Evolutionary conservation across 2,797 vertebrate genomes (phyloP).

Genomic region (Fratercula arctica): DNA sequence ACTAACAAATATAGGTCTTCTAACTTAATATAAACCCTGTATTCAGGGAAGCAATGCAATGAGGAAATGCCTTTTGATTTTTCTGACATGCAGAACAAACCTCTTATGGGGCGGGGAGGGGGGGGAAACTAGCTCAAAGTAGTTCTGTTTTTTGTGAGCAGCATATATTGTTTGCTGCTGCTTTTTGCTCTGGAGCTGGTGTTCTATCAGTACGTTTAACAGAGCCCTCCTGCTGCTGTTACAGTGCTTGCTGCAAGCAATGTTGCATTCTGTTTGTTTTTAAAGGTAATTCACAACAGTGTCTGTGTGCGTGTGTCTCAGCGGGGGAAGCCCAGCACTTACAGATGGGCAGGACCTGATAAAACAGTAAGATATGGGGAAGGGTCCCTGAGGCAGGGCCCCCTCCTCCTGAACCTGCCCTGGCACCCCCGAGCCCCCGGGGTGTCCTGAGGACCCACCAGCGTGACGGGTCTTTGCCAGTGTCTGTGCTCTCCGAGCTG

Average conservation of each 20-base stretch:
- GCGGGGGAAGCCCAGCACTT: neutral
- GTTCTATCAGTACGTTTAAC: neutral
- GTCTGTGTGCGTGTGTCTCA: neutral
- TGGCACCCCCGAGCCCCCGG: neutral
- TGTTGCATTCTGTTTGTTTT: neutral
- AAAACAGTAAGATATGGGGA: neutral
- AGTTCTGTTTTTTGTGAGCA: neutral
- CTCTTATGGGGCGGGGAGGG: accelerated
- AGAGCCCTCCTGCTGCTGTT: neutral
- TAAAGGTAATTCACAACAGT: neutral
- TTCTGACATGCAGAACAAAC: neutral
- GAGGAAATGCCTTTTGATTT: neutral
- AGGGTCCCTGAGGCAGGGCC: neutral
- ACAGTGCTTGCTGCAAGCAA: neutral
- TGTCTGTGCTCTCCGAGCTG: neutral
- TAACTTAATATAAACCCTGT: neutral
- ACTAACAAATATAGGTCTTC: neutral
- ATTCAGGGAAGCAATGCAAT: neutral
- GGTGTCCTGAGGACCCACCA: neutral
- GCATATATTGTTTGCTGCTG: neutral
- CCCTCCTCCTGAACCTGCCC: neutral
- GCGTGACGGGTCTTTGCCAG: neutral
- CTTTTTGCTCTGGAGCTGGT: neutral
- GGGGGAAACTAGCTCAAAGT: neutral
- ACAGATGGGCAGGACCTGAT: neutral